Evolutionary conservation across 1,140 invertebrate species (phyloP).

Genomic region (Panagrolaimus sp.): DNA sequence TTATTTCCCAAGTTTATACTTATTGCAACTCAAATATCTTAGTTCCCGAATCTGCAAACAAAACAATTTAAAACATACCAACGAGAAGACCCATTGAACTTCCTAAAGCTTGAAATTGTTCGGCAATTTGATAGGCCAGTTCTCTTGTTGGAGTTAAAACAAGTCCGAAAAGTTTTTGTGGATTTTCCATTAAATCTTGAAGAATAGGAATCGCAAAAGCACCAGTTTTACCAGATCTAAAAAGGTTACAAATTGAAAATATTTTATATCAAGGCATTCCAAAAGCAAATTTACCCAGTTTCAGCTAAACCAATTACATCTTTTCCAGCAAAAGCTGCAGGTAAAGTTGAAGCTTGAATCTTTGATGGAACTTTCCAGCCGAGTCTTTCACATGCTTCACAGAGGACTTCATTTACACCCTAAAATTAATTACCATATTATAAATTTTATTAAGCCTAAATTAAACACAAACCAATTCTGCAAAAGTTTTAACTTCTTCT

Average conservation of each 20-base stretch:
- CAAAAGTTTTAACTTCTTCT: slow-evolving; percentile 41
- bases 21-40: neutral
- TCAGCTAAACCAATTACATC: slow-evolving; percentile 94
- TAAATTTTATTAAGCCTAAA: neutral
- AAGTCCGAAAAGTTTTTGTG: slow-evolving; percentile 86
- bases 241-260: no score
- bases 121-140: slow-evolving; percentile 86
- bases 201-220: slow-evolving; percentile 93
- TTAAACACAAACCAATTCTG: slow-evolving; percentile 37
- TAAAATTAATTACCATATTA: slow-evolving; percentile 31
- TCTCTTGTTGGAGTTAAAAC: slow-evolving; percentile 93
- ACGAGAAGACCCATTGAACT: slow-evolving; percentile 82
- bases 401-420: slow-evolving; percentile 85
- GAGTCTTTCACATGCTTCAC: slow-evolving; percentile 80
- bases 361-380: slow-evolving; percentile 89
- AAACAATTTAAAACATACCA: slow-evolving; percentile 65
- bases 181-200: slow-evolving; percentile 79
- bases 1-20: neutral
- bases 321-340: slow-evolving; percentile 79
- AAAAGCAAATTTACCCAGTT: slow-evolving; percentile 67
- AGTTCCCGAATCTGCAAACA: slow-evolving; percentile 13
- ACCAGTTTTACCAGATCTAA: slow-evolving; percentile 83
- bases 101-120: slow-evolving; percentile 83
- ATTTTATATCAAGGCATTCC: slow-evolving; percentile 20
- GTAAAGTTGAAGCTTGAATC: slow-evolving; percentile 89